A percentile compares a stretch with the other conserved stretches of the same genome.
Conservation (phyloP, 2,113 vertebrate species). For the Phaethornis superciliosus region DNA sequence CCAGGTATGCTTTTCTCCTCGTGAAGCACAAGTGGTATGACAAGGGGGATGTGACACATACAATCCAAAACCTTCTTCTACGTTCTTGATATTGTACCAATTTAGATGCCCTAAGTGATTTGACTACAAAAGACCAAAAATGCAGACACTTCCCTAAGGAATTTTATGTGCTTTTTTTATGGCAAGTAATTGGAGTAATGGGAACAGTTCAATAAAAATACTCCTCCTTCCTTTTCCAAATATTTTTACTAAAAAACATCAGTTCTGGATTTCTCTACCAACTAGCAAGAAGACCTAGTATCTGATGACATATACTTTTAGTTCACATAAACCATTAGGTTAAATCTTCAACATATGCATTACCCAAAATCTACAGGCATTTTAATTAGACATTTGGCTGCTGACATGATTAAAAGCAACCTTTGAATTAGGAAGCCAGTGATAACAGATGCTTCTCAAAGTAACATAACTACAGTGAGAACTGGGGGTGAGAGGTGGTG, state of each 20-base stretch:
- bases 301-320: neutral
- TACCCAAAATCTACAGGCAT: neutral
- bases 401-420: neutral
- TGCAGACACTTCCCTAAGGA: neutral
- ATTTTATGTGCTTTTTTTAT: neutral
- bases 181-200: neutral
- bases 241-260: neutral
- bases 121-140: neutral
- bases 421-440: neutral
- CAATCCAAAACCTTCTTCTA: neutral
- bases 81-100: neutral
- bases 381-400: neutral
- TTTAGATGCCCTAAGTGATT: neutral
- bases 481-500: accelerated
- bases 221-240: neutral
- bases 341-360: neutral
- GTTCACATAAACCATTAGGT: neutral
- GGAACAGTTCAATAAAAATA: neutral
- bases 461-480: neutral
- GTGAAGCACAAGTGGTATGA: neutral
- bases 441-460: neutral
- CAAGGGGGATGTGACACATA: neutral
- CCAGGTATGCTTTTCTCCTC: neutral
- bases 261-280: neutral
- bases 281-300: neutral